Evolutionary conservation across 2,888 invertebrate species (phyloP).

Genomic region (Oligia latruncula): DNA sequence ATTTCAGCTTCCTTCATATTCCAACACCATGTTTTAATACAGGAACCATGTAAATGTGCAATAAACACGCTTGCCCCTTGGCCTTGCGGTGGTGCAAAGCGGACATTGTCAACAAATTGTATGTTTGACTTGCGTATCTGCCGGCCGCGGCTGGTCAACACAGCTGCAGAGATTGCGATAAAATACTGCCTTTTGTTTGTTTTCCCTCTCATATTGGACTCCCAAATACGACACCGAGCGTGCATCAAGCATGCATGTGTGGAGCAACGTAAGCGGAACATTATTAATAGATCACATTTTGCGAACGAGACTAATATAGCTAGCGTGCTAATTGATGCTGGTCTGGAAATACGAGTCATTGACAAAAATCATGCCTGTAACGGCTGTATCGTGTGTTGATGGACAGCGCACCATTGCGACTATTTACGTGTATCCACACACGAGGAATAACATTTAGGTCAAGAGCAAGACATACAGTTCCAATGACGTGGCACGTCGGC

Average conservation of each 20-base stretch:
- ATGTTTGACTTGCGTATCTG: conserved; percentile 65
- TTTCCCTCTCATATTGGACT: conserved; percentile 67
- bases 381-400: conserved; percentile 39
- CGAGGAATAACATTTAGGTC: conserved; percentile 64
- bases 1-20: conserved; percentile 20
- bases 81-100: conserved; percentile 49
- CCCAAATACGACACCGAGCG: conserved; percentile 47
- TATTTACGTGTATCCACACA: conserved; percentile 62
- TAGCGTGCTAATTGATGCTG: conserved; percentile 63
- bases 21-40: conserved; percentile 17
- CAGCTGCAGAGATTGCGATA: conserved; percentile 70
- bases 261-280: conserved; percentile 52
- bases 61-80: conserved; percentile 32
- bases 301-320: conserved; percentile 56
- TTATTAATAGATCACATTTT: conserved; percentile 67
- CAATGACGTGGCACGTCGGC: conserved; percentile 43
- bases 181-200: conserved; percentile 68
- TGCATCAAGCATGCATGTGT: conserved; percentile 51
- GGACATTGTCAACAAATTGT: conserved; percentile 71
- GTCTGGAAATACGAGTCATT: conserved; percentile 55
- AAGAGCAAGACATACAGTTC: conserved; percentile 57
- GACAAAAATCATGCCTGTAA: conserved; percentile 46
- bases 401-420: conserved; percentile 58
- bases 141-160: conserved; percentile 53
- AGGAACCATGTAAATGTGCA: conserved; percentile 40